These are phyloP conservation scores for Platichthys stellatus DNA, from an alignment of 2,113 vertebrate genomes.

Conservation along the genomic window DNA sequence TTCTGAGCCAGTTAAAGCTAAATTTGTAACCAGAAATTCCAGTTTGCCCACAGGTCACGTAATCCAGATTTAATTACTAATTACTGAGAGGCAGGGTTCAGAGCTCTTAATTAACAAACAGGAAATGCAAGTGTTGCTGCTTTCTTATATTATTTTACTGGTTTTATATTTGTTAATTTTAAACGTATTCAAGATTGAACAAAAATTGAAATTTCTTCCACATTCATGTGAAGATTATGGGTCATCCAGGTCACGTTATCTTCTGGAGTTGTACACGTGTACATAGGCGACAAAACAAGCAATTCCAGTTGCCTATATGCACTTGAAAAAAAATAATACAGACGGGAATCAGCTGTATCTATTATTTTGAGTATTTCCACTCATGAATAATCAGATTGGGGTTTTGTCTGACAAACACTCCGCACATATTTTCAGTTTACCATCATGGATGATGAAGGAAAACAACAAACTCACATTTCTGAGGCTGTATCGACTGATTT, in stretches of 20 bases:
- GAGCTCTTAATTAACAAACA: constrained; percentile 4
- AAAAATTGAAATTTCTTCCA: too few species aligned
- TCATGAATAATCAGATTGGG: too few species aligned
- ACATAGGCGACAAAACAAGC: too few species aligned
- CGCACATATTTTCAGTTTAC: neutral
- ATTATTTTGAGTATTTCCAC: too few species aligned
- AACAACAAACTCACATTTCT: neutral
- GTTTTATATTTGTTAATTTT: neutral
- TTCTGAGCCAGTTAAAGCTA: constrained; percentile 72
- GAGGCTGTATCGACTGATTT: neutral
- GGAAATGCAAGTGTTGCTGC: neutral
- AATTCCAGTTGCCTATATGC: too few species aligned
- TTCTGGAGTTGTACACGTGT: too few species aligned
- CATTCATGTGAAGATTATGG: too few species aligned
- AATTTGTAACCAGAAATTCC: constrained; percentile 69
- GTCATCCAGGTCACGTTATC: too few species aligned
- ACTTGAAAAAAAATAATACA: too few species aligned
- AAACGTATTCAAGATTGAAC: neutral
- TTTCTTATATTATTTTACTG: neutral
- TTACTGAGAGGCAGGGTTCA: neutral
- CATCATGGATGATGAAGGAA: neutral
- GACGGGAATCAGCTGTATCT: too few species aligned
- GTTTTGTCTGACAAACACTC: too few species aligned
- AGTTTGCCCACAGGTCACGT: constrained; percentile 35
- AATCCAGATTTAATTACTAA: constrained; percentile 45